Evolutionary conservation across 2,797 vertebrate genomes (phyloP).

Genomic region (Zenarchopterus dispar): DNA sequence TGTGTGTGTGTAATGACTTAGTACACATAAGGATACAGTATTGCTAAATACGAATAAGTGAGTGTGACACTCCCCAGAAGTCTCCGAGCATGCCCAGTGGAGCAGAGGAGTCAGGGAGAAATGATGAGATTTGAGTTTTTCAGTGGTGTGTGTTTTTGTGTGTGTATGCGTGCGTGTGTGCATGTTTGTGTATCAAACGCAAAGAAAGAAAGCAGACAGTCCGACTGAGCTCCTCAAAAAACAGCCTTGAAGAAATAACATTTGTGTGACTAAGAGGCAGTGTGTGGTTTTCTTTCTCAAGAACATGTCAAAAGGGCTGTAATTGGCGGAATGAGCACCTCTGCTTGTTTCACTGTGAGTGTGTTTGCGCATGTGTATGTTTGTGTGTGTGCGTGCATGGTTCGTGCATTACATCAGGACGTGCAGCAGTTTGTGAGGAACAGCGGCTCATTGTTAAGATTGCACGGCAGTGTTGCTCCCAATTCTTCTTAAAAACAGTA

Average conservation of each 20-base stretch:
- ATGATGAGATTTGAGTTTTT: constrained; percentile 29
- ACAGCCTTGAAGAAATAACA: constrained; percentile 23
- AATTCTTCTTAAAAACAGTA: constrained; percentile 33
- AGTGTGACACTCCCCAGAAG: constrained; percentile 71
- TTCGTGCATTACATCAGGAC: constrained; percentile 49
- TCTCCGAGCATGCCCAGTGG: constrained; percentile 32
- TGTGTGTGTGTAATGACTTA: constrained; percentile 30
- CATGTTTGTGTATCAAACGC: constrained; percentile 18
- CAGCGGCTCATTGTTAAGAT: constrained; percentile 64
- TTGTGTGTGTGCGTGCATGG: constrained; percentile 23
- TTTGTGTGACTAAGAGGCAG: constrained; percentile 32
- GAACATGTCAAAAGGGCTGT: constrained; percentile 11
- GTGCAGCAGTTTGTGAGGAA: constrained; percentile 45
- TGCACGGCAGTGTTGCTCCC: constrained; percentile 51
- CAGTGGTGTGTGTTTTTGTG: background rate
- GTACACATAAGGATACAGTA: constrained; percentile 67
- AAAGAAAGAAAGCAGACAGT: constrained; percentile 44
- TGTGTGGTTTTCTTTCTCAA: constrained; percentile 36
- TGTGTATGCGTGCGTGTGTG: constrained; percentile 1
- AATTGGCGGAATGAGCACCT: constrained; percentile 20
- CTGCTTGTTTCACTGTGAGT: constrained; percentile 19
- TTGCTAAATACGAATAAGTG: constrained; percentile 41
- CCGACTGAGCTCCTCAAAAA: constrained; percentile 14
- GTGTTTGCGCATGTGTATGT: constrained; percentile 29
- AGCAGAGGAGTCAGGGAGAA: constrained; percentile 25